phyloP scores from a whole-genome alignment of 2,888 invertebrate species.

The Sympetrum striolatum region DNA sequence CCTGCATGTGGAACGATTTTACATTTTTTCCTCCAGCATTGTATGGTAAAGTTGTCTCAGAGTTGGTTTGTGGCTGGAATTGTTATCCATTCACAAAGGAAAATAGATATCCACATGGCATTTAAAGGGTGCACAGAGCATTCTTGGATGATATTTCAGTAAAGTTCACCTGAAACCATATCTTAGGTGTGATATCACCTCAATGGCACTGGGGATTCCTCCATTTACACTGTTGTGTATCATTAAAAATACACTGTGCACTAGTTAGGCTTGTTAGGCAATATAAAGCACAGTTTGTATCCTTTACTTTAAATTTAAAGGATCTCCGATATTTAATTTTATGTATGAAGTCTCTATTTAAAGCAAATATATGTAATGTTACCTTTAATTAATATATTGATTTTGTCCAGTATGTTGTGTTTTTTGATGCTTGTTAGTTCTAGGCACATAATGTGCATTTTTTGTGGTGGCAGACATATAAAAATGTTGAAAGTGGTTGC shows the following conservation, averaged over 20 bases:
- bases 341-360: neutral
- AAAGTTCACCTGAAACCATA: neutral
- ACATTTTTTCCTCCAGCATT: slow-evolving; percentile 48
- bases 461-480: too few species aligned
- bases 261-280: neutral
- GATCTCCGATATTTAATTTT: neutral
- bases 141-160: neutral
- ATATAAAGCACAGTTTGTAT: neutral
- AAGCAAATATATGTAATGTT: neutral
- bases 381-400: too few species aligned
- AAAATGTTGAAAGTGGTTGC: too few species aligned
- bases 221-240: neutral
- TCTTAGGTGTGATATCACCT: neutral
- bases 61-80: slow-evolving; percentile 46
- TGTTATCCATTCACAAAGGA: neutral
- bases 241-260: neutral
- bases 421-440: too few species aligned
- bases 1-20: neutral
- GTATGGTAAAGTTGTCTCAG: slow-evolving; percentile 53
- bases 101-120: neutral
- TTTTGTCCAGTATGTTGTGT: too few species aligned
- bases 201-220: neutral
- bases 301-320: too few species aligned
- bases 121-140: neutral
- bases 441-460: too few species aligned